Conservation (phyloP, 2,888 invertebrate species). For the Thelaira solivaga region DNA sequence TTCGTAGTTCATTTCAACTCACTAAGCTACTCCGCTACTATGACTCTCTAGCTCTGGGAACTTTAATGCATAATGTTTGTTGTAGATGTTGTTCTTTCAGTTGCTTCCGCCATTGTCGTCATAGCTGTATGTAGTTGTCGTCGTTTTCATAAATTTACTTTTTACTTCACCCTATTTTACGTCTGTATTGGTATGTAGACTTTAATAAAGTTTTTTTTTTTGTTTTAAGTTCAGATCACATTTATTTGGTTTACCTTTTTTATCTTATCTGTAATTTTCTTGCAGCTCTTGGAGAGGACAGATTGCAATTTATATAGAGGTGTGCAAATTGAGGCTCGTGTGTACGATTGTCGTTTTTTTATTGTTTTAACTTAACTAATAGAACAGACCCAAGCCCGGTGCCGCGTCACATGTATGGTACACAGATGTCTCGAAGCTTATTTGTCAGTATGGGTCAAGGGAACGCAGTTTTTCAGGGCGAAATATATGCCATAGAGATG, state of each 20-base stretch:
- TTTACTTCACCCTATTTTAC: constrained; percentile 57
- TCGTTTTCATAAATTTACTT: constrained; percentile 45
- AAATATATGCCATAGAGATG: too few species aligned
- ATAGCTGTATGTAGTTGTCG: constrained; percentile 24
- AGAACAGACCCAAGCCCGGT: too few species aligned
- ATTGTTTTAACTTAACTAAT: too few species aligned
- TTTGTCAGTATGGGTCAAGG: too few species aligned
- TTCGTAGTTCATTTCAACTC: constrained; percentile 41
- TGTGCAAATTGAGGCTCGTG: constrained; percentile 11
- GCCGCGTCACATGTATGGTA: too few species aligned
- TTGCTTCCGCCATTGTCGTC: neutral
- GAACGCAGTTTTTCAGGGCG: too few species aligned
- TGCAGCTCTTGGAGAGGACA: neutral
- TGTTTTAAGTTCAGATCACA: constrained; percentile 46
- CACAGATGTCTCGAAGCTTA: too few species aligned
- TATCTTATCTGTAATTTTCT: constrained; percentile 8
- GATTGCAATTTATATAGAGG: constrained; percentile 2
- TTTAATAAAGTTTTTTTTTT: constrained; percentile 46
- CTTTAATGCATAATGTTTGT: constrained; percentile 55
- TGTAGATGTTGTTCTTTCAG: constrained; percentile 1
- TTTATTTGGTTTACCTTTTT: constrained; percentile 42
- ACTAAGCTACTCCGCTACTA: too few species aligned
- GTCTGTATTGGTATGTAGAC: constrained; percentile 26
- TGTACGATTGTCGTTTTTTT: too few species aligned
- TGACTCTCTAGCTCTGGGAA: constrained; percentile 57